These are phyloP conservation scores for Opisthograptis luteolata DNA, from an alignment of 2,888 invertebrate genomes.

Conservation along the genomic window DNA sequence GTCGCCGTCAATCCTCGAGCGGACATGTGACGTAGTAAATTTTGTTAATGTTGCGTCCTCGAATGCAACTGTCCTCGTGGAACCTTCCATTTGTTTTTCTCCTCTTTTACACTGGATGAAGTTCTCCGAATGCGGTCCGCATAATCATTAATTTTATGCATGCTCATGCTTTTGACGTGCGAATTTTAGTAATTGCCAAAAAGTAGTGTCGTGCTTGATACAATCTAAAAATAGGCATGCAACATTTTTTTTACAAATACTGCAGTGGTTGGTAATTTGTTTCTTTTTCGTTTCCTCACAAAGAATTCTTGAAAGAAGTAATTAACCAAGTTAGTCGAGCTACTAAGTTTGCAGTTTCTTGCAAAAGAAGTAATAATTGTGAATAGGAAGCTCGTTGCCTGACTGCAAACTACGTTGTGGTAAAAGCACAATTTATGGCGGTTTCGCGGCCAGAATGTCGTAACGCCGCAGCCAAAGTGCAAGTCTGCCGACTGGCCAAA, in stretches of 20 bases:
- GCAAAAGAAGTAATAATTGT: slow-evolving; percentile 58
- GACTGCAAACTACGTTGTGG: slow-evolving; percentile 65
- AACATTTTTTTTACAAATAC: background rate
- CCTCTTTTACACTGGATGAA: background rate
- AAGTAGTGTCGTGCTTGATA: slow-evolving; percentile 13
- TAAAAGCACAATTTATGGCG: slow-evolving; percentile 65
- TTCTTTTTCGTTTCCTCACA: slow-evolving; percentile 2
- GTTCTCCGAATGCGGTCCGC: slow-evolving; percentile 7
- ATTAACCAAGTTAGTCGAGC: slow-evolving; percentile 33
- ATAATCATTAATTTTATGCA: slow-evolving; percentile 13
- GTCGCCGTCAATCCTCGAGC: slow-evolving; percentile 28
- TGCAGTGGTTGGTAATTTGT: slow-evolving; percentile 2
- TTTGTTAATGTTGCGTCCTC: slow-evolving; percentile 24
- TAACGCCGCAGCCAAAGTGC: slow-evolving; percentile 62
- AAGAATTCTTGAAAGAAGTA: slow-evolving; percentile 24
- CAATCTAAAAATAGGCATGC: slow-evolving; percentile 11
- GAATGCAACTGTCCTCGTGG: slow-evolving; percentile 25
- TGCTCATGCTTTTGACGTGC: slow-evolving; percentile 1
- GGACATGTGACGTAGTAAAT: slow-evolving; percentile 35
- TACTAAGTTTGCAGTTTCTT: slow-evolving; percentile 51
- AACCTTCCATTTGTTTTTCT: slow-evolving; percentile 10
- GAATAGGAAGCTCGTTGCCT: slow-evolving; percentile 43
- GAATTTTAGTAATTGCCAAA: slow-evolving; percentile 8
- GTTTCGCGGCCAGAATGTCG: slow-evolving; percentile 66
- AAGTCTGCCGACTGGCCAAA: slow-evolving; percentile 51